Base-by-base conservation (phyloP, 2,888 invertebrate species). In the Heliconius hortense region DNA sequence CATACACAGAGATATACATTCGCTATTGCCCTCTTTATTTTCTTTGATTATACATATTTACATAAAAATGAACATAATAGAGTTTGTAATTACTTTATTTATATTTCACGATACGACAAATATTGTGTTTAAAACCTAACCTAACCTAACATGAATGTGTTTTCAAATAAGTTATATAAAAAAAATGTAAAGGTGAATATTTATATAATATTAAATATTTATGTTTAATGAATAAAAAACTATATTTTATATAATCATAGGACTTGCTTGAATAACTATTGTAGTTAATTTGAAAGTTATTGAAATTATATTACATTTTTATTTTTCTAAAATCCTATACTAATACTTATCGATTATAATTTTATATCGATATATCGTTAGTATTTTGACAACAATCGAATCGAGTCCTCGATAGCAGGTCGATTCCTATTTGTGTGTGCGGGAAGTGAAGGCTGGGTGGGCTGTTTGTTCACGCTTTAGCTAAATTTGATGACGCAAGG, bases 401-500 rank as follows among this genome's bases (percentile, higher is more conserved):
- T 59, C 26, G 35, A 31, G 24, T 63, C 21, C 31, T 70, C 64
- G 74, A 74, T 74, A 67, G 39, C 24, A 43, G 69, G 48, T 74
- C 69, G 35, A 62, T 74, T 70, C 63, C 53, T 91, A 89, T 91
- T 90, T 90, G 90, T 83, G 81, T 90, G 90, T 83, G 81, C 86
- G 89, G 87, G 88, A 90, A 89, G 89, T 87, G 87, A 88, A 90
- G 89, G 89, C 88, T 88, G 86, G 92, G 92, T 89, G 89, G 84
- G 87, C 86, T 92, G 91, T 93, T 91, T 92, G 91, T 90, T 86
- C 85, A 90, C 88, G 89, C 88, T 92, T 93, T 93, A 93, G 91
- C 92, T 90, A 93, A 93, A 93, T 93, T 93, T 93, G 93, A 92
- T 93, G 91, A 91, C 91, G 91, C 87, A 90, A 87, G 93, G 91